Conservation (phyloP, 2,888 invertebrate genomes). For the Liposcelis brunnea region DNA sequence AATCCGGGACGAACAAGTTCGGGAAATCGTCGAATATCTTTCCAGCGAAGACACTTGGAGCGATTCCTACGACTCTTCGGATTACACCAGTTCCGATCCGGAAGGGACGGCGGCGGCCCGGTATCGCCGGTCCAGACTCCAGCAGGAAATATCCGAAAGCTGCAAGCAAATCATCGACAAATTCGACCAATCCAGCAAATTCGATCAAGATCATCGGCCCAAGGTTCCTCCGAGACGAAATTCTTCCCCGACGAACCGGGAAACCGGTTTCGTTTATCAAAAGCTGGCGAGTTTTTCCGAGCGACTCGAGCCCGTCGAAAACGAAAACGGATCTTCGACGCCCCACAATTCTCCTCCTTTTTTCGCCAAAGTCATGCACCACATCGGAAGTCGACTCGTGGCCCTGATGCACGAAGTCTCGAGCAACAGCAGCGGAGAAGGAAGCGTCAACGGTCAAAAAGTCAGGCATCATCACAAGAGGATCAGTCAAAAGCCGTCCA, state of each 20-base stretch:
- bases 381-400: slow-evolving; percentile 71
- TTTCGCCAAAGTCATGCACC: slow-evolving; percentile 81
- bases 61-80: slow-evolving; percentile 82
- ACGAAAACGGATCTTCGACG: slow-evolving; percentile 26
- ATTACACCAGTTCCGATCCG: slow-evolving; percentile 76
- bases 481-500: slow-evolving; percentile 37
- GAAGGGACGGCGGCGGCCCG: slow-evolving; percentile 41
- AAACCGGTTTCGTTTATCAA: slow-evolving; percentile 75
- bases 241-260: slow-evolving; percentile 35
- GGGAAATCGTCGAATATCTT: slow-evolving; percentile 80
- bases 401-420: slow-evolving; percentile 86
- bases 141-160: slow-evolving; percentile 74
- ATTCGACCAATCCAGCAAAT: slow-evolving; percentile 38
- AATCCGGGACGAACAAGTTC: slow-evolving; percentile 74
- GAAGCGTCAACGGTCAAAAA: slow-evolving; percentile 40
- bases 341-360: slow-evolving; percentile 61
- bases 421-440: slow-evolving; percentile 24
- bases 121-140: slow-evolving; percentile 40
- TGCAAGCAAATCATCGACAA: slow-evolving; percentile 77
- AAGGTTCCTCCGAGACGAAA: slow-evolving; percentile 12
- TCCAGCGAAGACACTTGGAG: slow-evolving; percentile 89
- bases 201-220: slow-evolving; percentile 13
- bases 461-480: slow-evolving; percentile 38
- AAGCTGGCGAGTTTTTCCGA: slow-evolving; percentile 70
- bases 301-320: slow-evolving; percentile 43